Evolutionary conservation across 2,113 vertebrate genomes (phyloP), one percentile per base, ranked within the genome.

Genomic region (Lathamus discolor): DNA sequence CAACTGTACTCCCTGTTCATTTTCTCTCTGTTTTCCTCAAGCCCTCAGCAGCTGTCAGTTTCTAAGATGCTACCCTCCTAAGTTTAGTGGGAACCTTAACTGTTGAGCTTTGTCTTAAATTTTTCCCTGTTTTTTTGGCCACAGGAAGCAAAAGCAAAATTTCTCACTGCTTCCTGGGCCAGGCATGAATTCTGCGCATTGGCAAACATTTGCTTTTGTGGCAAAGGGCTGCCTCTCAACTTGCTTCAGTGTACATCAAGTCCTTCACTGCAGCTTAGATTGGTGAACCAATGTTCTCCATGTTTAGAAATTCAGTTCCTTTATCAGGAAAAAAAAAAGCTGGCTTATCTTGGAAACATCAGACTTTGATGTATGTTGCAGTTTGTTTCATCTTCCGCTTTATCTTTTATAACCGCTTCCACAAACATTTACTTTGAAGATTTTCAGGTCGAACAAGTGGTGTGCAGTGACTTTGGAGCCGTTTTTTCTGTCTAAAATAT

Each of bases 351-450:
- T 88, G 63, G 67, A 86, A 95, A 69, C 14, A 49, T 62, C 44
- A 77, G 75, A 44, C 54, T 88, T 88, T 67, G 54, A 67, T 84
- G 37, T 67, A 84, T 78, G 55, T 41, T 75, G 66, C 61, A 88
- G 46, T 88, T 95, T 95, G 20, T 46, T 90, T 55, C 35, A 55
- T 82, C 41, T 90, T 94, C 37, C 27, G 73, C n/a, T 86, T 86
- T 87, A 62, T 73, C 55, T 88, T 84, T 86, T 81, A 44, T 28
- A 83, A 41, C 69, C 81, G 28, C 55, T 91, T 94, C 81, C 41
- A 52, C n/a, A 57, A 49, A 49, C 27, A 31, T 66, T 68, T 93
- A n/a, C 70, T 54, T 23, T 20, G 5, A 51, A 92, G 37, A 67
- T 81, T 86, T 74, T 75, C 43, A 72, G 68, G 29, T 84, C 68